A percentile compares a stretch with the other conserved stretches of the same genome.
Conservation (phyloP, 2,888 invertebrate species). For the Andrena camellia region DNA sequence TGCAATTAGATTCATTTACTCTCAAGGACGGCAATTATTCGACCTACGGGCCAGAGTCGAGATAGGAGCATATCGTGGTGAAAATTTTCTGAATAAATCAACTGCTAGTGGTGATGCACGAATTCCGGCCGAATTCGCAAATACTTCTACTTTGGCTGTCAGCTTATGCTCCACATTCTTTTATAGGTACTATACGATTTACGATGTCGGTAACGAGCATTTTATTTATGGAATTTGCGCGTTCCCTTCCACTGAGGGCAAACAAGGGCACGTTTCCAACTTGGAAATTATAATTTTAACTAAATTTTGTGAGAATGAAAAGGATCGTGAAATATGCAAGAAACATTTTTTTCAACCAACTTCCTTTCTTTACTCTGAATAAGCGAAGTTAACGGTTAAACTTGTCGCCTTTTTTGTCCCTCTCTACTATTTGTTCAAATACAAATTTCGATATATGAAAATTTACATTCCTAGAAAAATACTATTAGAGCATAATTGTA, state of each 20-base stretch:
- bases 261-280: constrained; percentile 23
- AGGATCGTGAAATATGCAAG: no score
- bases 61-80: constrained; percentile 64
- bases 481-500: no score
- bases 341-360: no score
- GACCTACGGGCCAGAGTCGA: constrained; percentile 55
- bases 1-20: constrained; percentile 84
- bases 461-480: no score
- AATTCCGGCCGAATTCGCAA: constrained; percentile 57
- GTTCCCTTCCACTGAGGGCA: constrained; percentile 20
- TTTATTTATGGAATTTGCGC: constrained; percentile 74
- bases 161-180: constrained; percentile 14
- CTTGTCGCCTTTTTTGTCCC: no score
- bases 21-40: constrained; percentile 72
- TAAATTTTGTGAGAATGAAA: no score
- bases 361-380: no score
- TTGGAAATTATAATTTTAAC: neutral
- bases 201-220: constrained; percentile 76
- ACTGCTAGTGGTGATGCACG: constrained; percentile 54
- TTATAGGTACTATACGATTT: constrained; percentile 63
- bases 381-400: no score
- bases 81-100: constrained; percentile 77
- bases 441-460: no score
- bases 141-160: constrained; percentile 49
- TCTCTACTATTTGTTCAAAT: no score